A percentile compares a stretch with the other conserved stretches of the same genome.
Conservation (phyloP, 2,888 invertebrate genomes). For the Ctena decussata region DNA sequence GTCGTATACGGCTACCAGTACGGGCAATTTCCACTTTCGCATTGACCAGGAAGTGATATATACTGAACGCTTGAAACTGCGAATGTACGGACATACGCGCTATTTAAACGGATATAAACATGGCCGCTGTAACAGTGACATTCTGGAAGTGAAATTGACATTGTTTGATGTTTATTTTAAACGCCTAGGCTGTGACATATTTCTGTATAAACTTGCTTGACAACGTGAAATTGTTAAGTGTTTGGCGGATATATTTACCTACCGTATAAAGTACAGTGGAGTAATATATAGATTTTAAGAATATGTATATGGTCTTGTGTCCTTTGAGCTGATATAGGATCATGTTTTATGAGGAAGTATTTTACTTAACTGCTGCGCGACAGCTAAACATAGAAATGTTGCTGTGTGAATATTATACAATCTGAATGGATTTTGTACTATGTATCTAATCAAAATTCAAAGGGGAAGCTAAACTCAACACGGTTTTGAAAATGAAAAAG, state of each 20-base stretch:
- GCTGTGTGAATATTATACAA: background rate
- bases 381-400: no score
- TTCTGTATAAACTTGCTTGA: background rate
- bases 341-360: background rate
- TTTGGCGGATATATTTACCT: background rate
- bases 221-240: constrained; percentile 2
- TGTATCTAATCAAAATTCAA: background rate
- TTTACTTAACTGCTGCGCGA: background rate
- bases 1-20: background rate
- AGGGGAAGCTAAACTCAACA: background rate
- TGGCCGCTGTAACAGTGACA: background rate
- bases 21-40: background rate
- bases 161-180: constrained; percentile 4
- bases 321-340: background rate
- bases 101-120: background rate
- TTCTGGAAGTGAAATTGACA: background rate
- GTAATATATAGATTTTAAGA: background rate
- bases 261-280: background rate
- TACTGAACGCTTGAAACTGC: background rate
- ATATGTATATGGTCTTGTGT: background rate
- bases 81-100: background rate
- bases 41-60: background rate
- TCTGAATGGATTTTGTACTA: background rate
- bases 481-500: constrained; percentile 48
- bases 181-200: background rate